Percentiles rank a stretch among this genome's conserved stretches.
These are phyloP conservation scores for Microcebus tavaratra DNA, from an alignment of 2,113 vertebrate species.

Conservation along the genomic window DNA sequence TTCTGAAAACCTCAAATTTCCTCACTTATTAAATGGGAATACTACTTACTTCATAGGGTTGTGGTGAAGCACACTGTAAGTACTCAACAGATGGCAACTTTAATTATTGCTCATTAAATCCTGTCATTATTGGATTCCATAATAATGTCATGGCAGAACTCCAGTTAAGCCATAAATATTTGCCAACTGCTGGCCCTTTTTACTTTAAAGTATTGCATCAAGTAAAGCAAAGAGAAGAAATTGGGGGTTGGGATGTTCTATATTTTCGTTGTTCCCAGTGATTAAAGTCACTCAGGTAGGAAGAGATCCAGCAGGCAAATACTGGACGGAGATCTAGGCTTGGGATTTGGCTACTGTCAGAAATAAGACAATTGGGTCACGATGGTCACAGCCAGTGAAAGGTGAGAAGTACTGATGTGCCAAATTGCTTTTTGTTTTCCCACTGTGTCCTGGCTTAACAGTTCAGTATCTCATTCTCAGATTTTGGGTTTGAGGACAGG, in stretches of 20 bases:
- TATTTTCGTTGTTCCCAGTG: neutral
- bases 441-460: neutral
- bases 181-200: neutral
- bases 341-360: neutral
- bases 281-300: neutral
- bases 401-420: neutral
- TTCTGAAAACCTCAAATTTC: slow-evolving; percentile 35
- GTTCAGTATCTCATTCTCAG: neutral
- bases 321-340: neutral
- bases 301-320: neutral
- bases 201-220: neutral
- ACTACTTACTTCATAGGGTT: neutral
- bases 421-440: neutral
- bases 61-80: neutral
- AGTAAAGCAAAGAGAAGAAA: neutral
- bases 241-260: neutral
- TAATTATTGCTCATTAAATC: slow-evolving; percentile 20
- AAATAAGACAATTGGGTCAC: neutral
- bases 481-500: neutral
- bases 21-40: neutral
- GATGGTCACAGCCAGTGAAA: neutral
- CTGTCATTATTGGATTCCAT: neutral
- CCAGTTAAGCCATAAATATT: neutral
- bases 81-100: neutral
- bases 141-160: slow-evolving; percentile 3